A percentile compares a stretch with the other conserved stretches of the same genome.
These are phyloP conservation scores for Poecilia latipinna DNA, from an alignment of 2,113 vertebrate species.

Conservation along the genomic window DNA sequence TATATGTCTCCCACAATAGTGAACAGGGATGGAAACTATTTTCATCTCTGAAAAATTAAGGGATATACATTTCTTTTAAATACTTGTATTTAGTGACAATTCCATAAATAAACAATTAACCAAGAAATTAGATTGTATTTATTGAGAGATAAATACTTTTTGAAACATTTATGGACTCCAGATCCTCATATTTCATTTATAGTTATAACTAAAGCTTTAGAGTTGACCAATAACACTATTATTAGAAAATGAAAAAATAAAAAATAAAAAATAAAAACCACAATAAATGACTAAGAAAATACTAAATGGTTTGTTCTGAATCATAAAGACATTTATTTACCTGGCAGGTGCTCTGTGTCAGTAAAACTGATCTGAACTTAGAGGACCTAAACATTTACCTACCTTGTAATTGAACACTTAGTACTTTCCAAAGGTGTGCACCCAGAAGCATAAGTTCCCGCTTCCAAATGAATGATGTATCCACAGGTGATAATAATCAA, in stretches of 20 bases:
- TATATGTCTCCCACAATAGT: too few relatives aligned
- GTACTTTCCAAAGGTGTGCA: constrained; percentile 34
- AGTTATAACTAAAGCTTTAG: not conserved
- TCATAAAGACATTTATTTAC: not conserved
- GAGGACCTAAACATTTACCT: constrained; percentile 9
- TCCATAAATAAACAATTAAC: too few relatives aligned
- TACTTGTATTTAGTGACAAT: too few relatives aligned
- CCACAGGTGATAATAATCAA: constrained; percentile 76
- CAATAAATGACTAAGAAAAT: not conserved
- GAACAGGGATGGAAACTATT: too few relatives aligned
- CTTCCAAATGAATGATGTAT: constrained; percentile 57
- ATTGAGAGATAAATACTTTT: not conserved
- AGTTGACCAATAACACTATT: not conserved
- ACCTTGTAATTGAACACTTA: constrained; percentile 31
- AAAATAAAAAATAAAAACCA: not conserved
- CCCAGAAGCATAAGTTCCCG: constrained; percentile 20
- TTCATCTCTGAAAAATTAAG: too few relatives aligned
- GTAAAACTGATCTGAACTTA: not conserved
- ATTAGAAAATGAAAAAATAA: not conserved
- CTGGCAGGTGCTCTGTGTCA: constrained; percentile 12
- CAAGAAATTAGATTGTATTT: not conserved
- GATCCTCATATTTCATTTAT: not conserved
- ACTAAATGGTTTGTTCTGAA: not conserved
- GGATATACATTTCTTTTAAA: too few relatives aligned
- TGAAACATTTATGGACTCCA: not conserved